Evolutionary conservation across 2,113 vertebrate genomes (phyloP), one percentile per base, ranked within the genome.

Genomic region (Peromyscus californicus): DNA sequence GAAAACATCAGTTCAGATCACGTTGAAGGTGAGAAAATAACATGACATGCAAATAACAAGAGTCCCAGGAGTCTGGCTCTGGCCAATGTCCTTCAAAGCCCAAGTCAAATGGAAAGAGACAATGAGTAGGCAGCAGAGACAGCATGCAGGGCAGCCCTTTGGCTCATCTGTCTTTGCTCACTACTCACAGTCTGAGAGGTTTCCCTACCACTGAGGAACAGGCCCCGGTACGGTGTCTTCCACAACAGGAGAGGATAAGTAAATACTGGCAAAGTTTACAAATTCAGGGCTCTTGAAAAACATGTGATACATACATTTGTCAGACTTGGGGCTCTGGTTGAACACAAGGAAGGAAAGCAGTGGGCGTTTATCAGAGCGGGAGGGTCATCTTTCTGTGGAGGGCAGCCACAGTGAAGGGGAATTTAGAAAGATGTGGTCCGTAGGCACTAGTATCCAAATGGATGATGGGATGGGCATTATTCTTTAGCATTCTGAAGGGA

Each of bases 1-100:
- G 96, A 95, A 97, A 97, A 98, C 95, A 97, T 90, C 63, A 74
- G 87, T 67, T 45, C 91, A 78, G 95, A 96, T 88, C 83, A 82
- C 26, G 87, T 59, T 74, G 87, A 96, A 97, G 96, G 97, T 94
- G 97, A 97, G 94, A 97, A 97, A 95, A 97, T n/a, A n/a, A n/a
- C n/a, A n/a, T n/a, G 97, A 95, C 89, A 95, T 26, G 13, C 69
- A 79, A 96, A 90, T 89, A 76, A 90, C 89, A 95, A 70, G 75
- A 74, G 72, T 88, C 89, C 45, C 21, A 5, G 26, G 91, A 84
- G 85, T 10, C 61, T 67, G 84, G 76, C 3, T 96, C 97, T 98
- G 98, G 95, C 89, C 83, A 96, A 94, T 31, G 94, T 97, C 95
- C 94, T 97, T 86, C 59, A 9, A 8, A 72, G 85, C 33, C 12